Conservation (phyloP, 2,888 invertebrate species). For the Morpho helenor region DNA sequence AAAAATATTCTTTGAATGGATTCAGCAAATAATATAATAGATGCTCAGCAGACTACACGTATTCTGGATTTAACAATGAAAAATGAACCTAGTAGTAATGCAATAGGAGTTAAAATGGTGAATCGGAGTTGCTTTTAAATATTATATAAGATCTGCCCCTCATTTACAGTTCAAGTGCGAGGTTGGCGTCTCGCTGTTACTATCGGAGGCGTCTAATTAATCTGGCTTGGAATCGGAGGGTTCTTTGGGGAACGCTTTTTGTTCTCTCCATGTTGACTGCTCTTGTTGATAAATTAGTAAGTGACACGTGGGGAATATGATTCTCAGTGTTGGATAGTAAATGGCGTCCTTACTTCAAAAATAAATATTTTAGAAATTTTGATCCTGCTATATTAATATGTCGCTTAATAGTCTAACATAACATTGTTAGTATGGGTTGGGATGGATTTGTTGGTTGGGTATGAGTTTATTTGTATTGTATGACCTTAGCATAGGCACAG, state of each 20-base stretch:
- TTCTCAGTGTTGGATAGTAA: too few relatives aligned
- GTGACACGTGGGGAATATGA: conserved; percentile 16
- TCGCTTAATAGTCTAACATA: too few relatives aligned
- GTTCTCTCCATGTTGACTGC: conserved; percentile 23
- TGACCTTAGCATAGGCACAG: too few relatives aligned
- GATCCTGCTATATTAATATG: too few relatives aligned
- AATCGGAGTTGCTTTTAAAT: conserved; percentile 2
- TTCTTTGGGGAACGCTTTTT: conserved; percentile 19
- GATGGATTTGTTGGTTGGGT: too few relatives aligned
- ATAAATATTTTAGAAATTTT: too few relatives aligned
- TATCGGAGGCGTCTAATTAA: conserved; percentile 62
- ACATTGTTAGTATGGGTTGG: too few relatives aligned
- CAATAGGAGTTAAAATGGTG: conserved; percentile 2
- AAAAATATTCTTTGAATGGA: conserved; percentile 22
- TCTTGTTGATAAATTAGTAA: conserved; percentile 25
- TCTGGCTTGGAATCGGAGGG: conserved; percentile 35
- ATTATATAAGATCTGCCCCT: conserved; percentile 21
- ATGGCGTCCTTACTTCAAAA: too few relatives aligned
- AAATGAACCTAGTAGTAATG: not conserved
- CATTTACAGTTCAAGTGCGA: conserved; percentile 33
- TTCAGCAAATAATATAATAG: conserved; percentile 24
- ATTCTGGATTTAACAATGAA: not conserved
- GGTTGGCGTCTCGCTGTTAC: conserved; percentile 40
- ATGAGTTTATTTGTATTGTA: too few relatives aligned
- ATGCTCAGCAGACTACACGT: conserved; percentile 7